Percentiles rank a stretch among this genome's conserved stretches.
Conservation (phyloP, 2,888 invertebrate genomes). For the Rotaria macrura region DNA sequence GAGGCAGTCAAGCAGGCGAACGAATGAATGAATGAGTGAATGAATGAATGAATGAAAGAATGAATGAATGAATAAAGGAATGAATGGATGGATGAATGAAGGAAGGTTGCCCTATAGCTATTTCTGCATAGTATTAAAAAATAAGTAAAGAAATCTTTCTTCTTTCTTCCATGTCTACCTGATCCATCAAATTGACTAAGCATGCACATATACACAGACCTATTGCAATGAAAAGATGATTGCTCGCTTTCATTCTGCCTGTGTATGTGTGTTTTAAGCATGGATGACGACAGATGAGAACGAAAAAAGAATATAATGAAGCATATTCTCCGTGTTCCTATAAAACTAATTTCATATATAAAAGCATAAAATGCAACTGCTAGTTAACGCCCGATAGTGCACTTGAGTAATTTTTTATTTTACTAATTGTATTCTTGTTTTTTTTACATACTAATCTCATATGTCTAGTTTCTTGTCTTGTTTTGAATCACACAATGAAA, state of each 20-base stretch:
- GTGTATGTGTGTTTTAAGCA: neutral
- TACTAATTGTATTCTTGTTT: too few species aligned
- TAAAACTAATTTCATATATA: neutral
- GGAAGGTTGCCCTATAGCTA: neutral
- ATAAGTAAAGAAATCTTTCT: neutral
- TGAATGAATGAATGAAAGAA: neutral
- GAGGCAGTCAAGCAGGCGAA: constrained; percentile 20
- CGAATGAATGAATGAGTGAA: constrained; percentile 24
- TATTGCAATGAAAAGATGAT: neutral
- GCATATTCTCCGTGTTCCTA: neutral
- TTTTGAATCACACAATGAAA: too few species aligned
- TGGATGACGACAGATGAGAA: neutral
- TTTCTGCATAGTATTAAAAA: neutral
- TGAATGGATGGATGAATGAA: neutral
- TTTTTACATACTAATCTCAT: too few species aligned
- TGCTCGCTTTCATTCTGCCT: neutral
- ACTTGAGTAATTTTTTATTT: too few species aligned
- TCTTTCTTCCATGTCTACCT: neutral
- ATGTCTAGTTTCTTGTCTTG: too few species aligned
- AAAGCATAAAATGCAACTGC: too few species aligned
- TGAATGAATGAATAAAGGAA: neutral
- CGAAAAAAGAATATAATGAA: neutral
- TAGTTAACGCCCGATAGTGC: too few species aligned
- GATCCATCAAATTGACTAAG: neutral
- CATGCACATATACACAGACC: neutral